Evolutionary conservation across 2,888 invertebrate genomes (phyloP).

Genomic region (Gandaritis pyraliata): DNA sequence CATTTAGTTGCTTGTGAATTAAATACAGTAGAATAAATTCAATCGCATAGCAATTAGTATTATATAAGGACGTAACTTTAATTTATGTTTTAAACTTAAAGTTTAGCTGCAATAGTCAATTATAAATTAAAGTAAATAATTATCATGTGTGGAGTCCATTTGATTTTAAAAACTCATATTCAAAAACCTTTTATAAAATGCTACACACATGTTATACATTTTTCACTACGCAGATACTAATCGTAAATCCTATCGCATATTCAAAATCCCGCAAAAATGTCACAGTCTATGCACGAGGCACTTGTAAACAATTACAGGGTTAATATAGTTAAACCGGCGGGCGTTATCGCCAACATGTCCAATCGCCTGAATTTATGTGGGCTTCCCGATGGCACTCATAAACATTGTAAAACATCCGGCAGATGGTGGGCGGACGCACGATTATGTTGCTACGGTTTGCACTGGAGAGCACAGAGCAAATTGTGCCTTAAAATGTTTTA

Average conservation of each 20-base stretch:
- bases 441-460: slow-evolving; percentile 60
- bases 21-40: background rate
- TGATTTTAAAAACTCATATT: no score
- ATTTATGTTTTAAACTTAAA: no score
- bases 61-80: background rate
- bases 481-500: slow-evolving; percentile 30
- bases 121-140: no score
- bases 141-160: no score
- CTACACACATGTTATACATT: background rate
- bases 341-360: slow-evolving; percentile 68
- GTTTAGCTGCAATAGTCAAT: no score
- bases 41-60: background rate
- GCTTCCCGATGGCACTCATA: slow-evolving; percentile 79
- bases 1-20: background rate
- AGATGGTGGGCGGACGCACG: slow-evolving; percentile 72
- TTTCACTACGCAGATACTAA: slow-evolving; percentile 6
- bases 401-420: slow-evolving; percentile 82
- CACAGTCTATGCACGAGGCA: slow-evolving; percentile 41
- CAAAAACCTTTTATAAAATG: no score
- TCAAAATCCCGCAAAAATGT: slow-evolving; percentile 43
- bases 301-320: slow-evolving; percentile 60
- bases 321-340: slow-evolving; percentile 64
- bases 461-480: slow-evolving; percentile 20
- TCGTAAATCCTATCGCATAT: slow-evolving; percentile 24
- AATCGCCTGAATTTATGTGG: slow-evolving; percentile 76